Evolutionary conservation across 2,888 invertebrate species (phyloP).

Genomic region (Ochropleura plecta): DNA sequence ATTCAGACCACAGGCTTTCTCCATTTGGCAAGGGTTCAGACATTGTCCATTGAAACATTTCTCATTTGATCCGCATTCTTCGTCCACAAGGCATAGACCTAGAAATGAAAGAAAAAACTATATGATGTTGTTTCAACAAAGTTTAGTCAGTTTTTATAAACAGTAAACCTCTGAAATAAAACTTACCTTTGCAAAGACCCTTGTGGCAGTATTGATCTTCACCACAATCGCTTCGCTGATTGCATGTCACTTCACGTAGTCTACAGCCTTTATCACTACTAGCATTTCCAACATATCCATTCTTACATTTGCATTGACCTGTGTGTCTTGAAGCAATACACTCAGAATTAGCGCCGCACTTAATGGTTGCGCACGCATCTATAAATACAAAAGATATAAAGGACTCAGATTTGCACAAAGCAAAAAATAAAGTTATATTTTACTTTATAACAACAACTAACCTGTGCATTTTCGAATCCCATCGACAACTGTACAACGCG

Average conservation of each 20-base stretch:
- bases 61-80: conserved; percentile 95
- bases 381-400: conserved; percentile 47
- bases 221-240: conserved; percentile 93
- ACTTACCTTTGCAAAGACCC: conserved; percentile 94
- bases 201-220: conserved; percentile 95
- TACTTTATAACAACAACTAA: conserved; percentile 60
- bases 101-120: conserved; percentile 41
- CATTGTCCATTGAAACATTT: conserved; percentile 96
- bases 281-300: conserved; percentile 95
- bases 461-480: conserved; percentile 95
- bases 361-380: conserved; percentile 94
- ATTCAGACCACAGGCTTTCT: conserved; percentile 95
- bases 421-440: not conserved
- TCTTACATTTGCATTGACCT: conserved; percentile 94
- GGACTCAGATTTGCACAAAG: not conserved
- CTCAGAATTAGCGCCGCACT: conserved; percentile 96
- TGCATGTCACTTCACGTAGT: conserved; percentile 94
- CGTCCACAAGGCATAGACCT: conserved; percentile 95
- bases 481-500: conserved; percentile 93
- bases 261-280: conserved; percentile 94
- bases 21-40: conserved; percentile 94
- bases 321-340: conserved; percentile 94
- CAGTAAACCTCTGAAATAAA: not conserved
- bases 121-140: not conserved
- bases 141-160: not conserved